Base-by-base conservation (phyloP, 2,113 vertebrate species). In the Blennius ocellaris region DNA sequence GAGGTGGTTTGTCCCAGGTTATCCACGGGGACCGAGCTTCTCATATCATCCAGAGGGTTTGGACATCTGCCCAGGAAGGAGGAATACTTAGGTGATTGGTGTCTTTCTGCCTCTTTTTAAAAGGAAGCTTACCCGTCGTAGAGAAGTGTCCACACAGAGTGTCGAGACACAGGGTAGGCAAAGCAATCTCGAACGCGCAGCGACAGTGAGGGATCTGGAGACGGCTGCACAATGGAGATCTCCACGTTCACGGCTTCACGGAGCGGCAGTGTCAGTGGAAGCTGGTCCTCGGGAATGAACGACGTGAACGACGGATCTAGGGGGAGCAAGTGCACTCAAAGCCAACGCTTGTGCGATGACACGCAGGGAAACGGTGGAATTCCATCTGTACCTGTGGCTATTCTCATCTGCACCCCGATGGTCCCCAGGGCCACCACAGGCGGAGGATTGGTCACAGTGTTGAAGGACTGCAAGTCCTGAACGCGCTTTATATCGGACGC, bases 121-220 rank as follows among this genome's bases (percentile, higher is more conserved):
- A 7, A 8, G 8, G 0, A 7, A 0, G 3, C 14, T 74, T 49
- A 93, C 91, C 92, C 92, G 6, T 93, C 76, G 9, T 86, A 81
- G 56, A 93, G 90, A n/a, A 93, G 90, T 2, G 69, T 89, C 92
- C 92, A 93, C 63, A 90, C 85, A 1, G 91, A 92, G 60, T 89
- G 84, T 64, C 88, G 69, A 8, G 92, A 91, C 6, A 30, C 55
- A 1, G 92, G 92, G 65, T 89, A 91, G 79, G 92, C 92, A 8
- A 91, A 92, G 80, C 92, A 93, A 49, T 93, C 90, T 48, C 79
- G 73, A 1, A 93, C 84, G 4, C 64, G 83, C 50, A 93, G 65
- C 41, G 90, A 88, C 1, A 93, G 87, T 0, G 57, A 11, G 0
- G 82, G 82, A 59, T 92, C 89, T 0, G 79, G 85, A 36, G 77